phyloP scores from a whole-genome alignment of 2,888 invertebrate genomes.

The Chymomyza amoena region DNA sequence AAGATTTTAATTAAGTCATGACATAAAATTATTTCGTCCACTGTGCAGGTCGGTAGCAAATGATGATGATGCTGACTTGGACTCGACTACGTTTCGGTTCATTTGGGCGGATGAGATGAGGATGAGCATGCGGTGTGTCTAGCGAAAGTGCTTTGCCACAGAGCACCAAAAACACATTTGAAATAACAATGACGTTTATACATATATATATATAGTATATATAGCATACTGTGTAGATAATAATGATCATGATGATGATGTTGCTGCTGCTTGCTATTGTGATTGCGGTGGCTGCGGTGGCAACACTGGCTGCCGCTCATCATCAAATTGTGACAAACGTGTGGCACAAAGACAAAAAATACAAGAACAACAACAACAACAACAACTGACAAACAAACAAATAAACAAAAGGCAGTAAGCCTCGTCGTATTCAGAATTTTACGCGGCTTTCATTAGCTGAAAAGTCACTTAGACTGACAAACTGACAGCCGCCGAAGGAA shows the following conservation, averaged over 20 bases:
- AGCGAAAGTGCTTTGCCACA: conserved; percentile 52
- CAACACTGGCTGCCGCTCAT: conserved; percentile 32
- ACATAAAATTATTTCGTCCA: not conserved
- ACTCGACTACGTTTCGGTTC: conserved; percentile 11
- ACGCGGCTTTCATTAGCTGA: conserved; percentile 44
- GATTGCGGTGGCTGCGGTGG: not conserved
- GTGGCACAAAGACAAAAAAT: conserved; percentile 22
- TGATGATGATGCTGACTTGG: conserved; percentile 9
- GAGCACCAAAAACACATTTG: not conserved
- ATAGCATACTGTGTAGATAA: conserved; percentile 3
- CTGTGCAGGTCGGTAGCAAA: conserved; percentile 7
- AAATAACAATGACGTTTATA: conserved; percentile 64
- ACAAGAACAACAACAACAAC: conserved; percentile 32
- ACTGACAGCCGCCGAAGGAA: not conserved
- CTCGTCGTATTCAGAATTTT: conserved; percentile 33
- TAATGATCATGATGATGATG: too few relatives aligned
- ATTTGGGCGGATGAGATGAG: conserved; percentile 7
- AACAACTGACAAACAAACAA: conserved; percentile 44
- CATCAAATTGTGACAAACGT: conserved; percentile 55
- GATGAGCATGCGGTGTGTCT: conserved; percentile 31
- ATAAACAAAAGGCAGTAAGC: conserved; percentile 6
- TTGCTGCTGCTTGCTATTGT: not conserved
- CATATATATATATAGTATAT: conserved; percentile 18
- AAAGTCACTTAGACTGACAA: conserved; percentile 18
- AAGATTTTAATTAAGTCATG: not conserved